A percentile compares a stretch with the other conserved stretches of the same genome.
Conservation (phyloP, 2,888 invertebrate genomes). For the Parnassius orleans region DNA sequence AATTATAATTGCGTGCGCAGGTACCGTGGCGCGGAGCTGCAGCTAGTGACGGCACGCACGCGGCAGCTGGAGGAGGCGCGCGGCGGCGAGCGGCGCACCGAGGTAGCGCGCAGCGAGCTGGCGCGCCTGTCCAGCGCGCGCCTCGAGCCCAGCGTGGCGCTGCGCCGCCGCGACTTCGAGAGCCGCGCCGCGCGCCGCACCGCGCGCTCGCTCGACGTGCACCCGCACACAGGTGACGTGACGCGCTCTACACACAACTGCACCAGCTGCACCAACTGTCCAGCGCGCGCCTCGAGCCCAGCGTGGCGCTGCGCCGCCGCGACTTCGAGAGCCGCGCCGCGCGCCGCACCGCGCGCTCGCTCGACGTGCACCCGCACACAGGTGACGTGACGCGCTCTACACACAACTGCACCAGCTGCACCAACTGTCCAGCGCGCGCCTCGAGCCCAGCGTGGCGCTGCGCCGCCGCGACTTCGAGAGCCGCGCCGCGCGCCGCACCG, state of each 20-base stretch:
- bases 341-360: slow-evolving; percentile 67
- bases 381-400: slow-evolving; percentile 36
- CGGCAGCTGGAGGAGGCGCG: slow-evolving; percentile 86
- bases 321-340: slow-evolving; percentile 85
- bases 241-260: not conserved
- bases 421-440: slow-evolving; percentile 39
- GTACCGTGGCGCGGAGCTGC: slow-evolving; percentile 76
- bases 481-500: slow-evolving; percentile 65
- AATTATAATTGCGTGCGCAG: slow-evolving; percentile 37
- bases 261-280: slow-evolving; percentile 71
- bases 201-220: slow-evolving; percentile 72
- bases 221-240: slow-evolving; percentile 59
- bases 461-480: slow-evolving; percentile 87
- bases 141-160: slow-evolving; percentile 88
- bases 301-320: slow-evolving; percentile 86
- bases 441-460: slow-evolving; percentile 85
- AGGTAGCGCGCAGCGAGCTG: slow-evolving; percentile 85
- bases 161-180: slow-evolving; percentile 87
- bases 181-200: slow-evolving; percentile 70
- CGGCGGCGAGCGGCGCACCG: slow-evolving; percentile 83
- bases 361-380: slow-evolving; percentile 72
- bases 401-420: slow-evolving; percentile 40
- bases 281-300: slow-evolving; percentile 85
- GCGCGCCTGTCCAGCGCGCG: slow-evolving; percentile 84
- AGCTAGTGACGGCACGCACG: slow-evolving; percentile 87